phyloP scores from a whole-genome alignment of 2,113 vertebrate species.

The Cairina moschata region DNA sequence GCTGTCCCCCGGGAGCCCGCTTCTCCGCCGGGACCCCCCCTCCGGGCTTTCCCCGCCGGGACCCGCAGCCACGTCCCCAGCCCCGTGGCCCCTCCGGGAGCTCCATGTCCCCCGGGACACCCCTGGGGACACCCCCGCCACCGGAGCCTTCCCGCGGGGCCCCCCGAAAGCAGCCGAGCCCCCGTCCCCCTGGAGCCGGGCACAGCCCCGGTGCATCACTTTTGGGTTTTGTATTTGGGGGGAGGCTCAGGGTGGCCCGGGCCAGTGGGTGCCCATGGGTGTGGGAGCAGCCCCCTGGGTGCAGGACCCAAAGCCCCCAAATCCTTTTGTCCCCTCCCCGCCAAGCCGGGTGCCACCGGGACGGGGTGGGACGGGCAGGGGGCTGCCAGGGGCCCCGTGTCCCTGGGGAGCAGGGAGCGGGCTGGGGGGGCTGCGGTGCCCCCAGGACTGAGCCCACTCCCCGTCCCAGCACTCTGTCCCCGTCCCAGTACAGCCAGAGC shows the following conservation, averaged over 20 bases:
- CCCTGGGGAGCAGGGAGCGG: too few relatives aligned
- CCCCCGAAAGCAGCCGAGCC: neutral
- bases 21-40: neutral
- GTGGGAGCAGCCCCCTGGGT: neutral
- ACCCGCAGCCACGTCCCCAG: neutral
- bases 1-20: neutral
- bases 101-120: neutral
- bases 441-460: neutral
- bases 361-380: neutral
- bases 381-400: neutral
- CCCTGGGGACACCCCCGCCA: too few relatives aligned
- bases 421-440: neutral
- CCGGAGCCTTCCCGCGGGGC: too few relatives aligned
- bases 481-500: neutral
- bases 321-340: neutral
- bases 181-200: neutral
- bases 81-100: neutral
- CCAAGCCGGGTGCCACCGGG: neutral
- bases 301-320: neutral
- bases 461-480: fast-evolving
- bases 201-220: neutral
- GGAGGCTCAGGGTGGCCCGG: neutral
- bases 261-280: neutral
- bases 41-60: neutral
- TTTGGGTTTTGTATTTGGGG: too few relatives aligned